phyloP scores from a whole-genome alignment of 2,113 vertebrate species.

The Salvator merianae region DNA sequence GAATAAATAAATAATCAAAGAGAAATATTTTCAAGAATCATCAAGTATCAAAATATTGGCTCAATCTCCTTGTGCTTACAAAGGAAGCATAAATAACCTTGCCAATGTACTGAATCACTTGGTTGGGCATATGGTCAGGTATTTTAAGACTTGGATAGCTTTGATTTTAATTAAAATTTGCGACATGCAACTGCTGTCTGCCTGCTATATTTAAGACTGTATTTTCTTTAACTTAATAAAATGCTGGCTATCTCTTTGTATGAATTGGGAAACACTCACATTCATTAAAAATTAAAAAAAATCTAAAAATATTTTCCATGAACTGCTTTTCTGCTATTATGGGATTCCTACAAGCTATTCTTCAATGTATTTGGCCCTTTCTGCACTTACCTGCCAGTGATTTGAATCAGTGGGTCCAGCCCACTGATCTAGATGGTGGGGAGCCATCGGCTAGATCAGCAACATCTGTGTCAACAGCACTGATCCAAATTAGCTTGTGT shows the following conservation, averaged over 20 bases:
- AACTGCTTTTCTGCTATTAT: too few species aligned
- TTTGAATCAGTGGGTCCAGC: too few species aligned
- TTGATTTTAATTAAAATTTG: conserved; percentile 61
- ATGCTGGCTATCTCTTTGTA: conserved; percentile 3
- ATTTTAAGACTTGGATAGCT: conserved; percentile 59
- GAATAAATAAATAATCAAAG: background rate
- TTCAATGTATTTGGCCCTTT: too few species aligned
- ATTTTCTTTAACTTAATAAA: conserved; percentile 33
- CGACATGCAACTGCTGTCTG: conserved; percentile 43
- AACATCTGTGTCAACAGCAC: too few species aligned
- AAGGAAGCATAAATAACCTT: conserved; percentile 54
- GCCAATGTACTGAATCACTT: conserved; percentile 53
- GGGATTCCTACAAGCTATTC: too few species aligned
- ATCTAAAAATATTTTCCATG: too few species aligned
- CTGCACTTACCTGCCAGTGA: too few species aligned
- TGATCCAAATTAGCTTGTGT: too few species aligned
- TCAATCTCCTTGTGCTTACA: conserved; percentile 48
- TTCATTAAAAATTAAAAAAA: background rate
- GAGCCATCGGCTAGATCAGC: too few species aligned
- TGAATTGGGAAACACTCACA: background rate
- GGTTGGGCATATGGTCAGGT: conserved; percentile 48
- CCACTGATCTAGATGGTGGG: too few species aligned
- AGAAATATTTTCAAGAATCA: conserved; percentile 27
- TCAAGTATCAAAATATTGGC: conserved; percentile 46
- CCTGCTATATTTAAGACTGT: conserved; percentile 27